These are phyloP conservation scores for Takifugu ocellatus DNA, from an alignment of 2,797 vertebrate genomes.

Conservation along the genomic window DNA sequence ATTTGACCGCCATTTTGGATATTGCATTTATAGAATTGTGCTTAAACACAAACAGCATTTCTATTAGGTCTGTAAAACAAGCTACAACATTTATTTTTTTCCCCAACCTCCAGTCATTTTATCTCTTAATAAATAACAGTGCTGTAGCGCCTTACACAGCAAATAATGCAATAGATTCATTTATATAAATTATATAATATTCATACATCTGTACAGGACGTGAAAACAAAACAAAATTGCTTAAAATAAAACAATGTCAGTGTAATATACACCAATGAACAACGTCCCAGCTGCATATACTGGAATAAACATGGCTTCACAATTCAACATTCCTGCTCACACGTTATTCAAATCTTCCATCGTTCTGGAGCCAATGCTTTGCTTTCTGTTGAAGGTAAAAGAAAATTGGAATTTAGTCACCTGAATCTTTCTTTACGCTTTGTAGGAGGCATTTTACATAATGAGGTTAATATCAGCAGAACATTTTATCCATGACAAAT, in stretches of 20 bases:
- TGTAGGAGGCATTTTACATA: no score
- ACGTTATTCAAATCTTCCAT: constrained; percentile 62
- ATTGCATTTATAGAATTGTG: constrained; percentile 19
- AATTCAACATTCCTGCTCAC: constrained; percentile 43
- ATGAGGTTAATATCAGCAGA: no score
- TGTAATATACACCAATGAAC: constrained; percentile 83
- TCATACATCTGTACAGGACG: constrained; percentile 65
- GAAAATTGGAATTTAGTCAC: not conserved
- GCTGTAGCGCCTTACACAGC: constrained; percentile 66
- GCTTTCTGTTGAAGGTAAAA: constrained; percentile 61
- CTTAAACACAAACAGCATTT: constrained; percentile 10
- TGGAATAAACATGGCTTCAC: constrained; percentile 59
- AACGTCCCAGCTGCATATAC: constrained; percentile 64
- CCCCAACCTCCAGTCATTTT: constrained; percentile 52
- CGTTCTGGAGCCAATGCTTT: constrained; percentile 67
- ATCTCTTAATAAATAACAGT: constrained; percentile 69
- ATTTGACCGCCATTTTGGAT: constrained; percentile 4
- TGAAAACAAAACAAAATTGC: constrained; percentile 72
- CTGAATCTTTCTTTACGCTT: not conserved
- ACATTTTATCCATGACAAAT: not conserved
- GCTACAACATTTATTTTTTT: constrained; percentile 66
- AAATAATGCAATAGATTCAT: constrained; percentile 74
- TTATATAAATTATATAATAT: constrained; percentile 74
- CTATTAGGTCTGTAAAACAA: constrained; percentile 24
- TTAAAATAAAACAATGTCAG: constrained; percentile 76